Evolutionary conservation across 2,113 vertebrate species (phyloP), one percentile per base, ranked within the genome.

Genomic region (Benitochromis conjunctus): DNA sequence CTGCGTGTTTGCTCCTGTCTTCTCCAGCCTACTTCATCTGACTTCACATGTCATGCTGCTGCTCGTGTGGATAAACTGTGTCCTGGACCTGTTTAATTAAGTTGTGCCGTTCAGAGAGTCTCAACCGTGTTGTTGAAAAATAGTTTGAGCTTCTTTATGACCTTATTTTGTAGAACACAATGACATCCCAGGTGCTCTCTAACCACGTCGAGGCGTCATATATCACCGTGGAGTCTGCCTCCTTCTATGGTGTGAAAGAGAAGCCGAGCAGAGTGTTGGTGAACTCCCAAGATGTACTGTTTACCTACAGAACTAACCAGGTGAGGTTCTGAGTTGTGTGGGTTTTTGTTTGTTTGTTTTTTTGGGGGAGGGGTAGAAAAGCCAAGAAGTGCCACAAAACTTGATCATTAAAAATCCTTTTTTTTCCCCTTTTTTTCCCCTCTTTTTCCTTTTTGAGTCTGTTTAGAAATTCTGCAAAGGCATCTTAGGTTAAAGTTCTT

Each of bases 161-260:
- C 43, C 46, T 64, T 54, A 3, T 84, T 80, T n/a, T 86, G 2
- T 84, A 98, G 97, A 97, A 96, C 19, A 79, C 88, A 13, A 96
- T 98, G 96, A 97, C 86, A 4, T 98, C 97, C 12, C 94, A 95
- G 0, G 89, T 98, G 26, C 95, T 98, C 9, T 97, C 95, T 2
- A 89, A 64, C 78, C 91, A 95, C 4, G 13, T 87, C 0, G 97
- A 97, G 86, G 96, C 96, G 14, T 94, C 94, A 0, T 94, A 94
- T 86, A 92, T 97, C 91, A 96, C 93, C 0, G 93, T 97, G 83
- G 96, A 94, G 82, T 95, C 94, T 0, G 80, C 96, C 84, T 95
- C 95, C 4, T 94, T 98, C 92, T 97, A 96, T 5, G 97, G 97
- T 0, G 95, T 98, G 62, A 94, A n/a, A 78, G 79, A 94, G 13